These are phyloP conservation scores for Orthonevra nobilis DNA, from an alignment of 2,888 invertebrate genomes.

Conservation along the genomic window DNA sequence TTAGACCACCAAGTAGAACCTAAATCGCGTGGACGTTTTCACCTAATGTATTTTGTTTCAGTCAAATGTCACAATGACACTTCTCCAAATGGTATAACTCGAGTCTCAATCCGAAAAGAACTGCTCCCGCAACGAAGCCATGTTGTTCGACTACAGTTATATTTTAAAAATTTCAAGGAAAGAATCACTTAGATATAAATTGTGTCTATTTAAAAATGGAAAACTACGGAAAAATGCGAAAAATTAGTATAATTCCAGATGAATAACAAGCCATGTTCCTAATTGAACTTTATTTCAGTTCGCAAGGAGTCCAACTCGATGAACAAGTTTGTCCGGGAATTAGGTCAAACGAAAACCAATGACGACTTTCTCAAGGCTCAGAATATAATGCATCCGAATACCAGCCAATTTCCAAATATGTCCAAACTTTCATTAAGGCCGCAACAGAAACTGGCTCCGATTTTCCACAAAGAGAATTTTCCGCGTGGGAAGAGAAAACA, in stretches of 20 bases:
- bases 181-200: not conserved
- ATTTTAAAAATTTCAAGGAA: conserved; percentile 18
- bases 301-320: conserved; percentile 44
- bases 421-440: conserved; percentile 41
- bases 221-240: conserved; percentile 68
- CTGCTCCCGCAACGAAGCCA: not conserved
- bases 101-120: conserved; percentile 11
- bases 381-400: conserved; percentile 11
- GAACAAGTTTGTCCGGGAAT: conserved; percentile 41
- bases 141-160: conserved; percentile 34
- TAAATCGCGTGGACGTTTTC: conserved; percentile 56
- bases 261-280: too few relatives aligned
- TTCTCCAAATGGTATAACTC: conserved; percentile 32
- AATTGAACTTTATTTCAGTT: too few relatives aligned
- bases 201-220: conserved; percentile 18
- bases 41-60: conserved; percentile 1
- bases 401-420: conserved; percentile 28
- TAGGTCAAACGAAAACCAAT: conserved; percentile 20
- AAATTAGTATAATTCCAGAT: conserved; percentile 69
- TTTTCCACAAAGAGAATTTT: conserved; percentile 47
- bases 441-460: conserved; percentile 46
- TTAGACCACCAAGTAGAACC: conserved; percentile 31
- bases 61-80: conserved; percentile 27
- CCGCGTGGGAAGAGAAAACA: conserved; percentile 28
- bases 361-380: conserved; percentile 23